Base-by-base conservation (phyloP, 2,888 invertebrate genomes). In the Acrobasis repandana region DNA sequence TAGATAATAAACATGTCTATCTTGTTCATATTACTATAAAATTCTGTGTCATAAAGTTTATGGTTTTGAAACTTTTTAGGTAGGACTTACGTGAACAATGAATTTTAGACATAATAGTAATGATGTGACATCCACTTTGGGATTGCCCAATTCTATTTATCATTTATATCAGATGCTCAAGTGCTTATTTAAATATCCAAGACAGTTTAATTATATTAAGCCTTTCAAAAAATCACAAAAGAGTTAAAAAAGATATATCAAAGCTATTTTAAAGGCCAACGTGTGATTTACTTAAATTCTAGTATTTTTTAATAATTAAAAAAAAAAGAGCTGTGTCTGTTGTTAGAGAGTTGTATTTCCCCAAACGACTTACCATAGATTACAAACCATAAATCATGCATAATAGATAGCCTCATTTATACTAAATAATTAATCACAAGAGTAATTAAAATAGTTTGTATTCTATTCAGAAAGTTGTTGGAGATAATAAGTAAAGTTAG, bases 371-470 rank as follows among this genome's bases (percentile, higher is more conserved):
- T 28, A 28, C 28, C 28, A 28, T 28, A 36, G 52, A 51, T 51
- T 51, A 33, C n/a, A 68, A 61, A 66, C 52, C 65, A 72, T 74
- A 68, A 63, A 65, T 68, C 65, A 65, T 65, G 65, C 18, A 34
- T 6, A 36, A 34, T 6, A 36, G 14, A 59, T 15, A 50, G 57
- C 54, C 63, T 66, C 68, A 70, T 64, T 69, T 65, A 56, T 65
- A 63, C 70, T 66, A 58, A 59, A 67, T 76, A 75, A 82, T 81
- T 79, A 78, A 79, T 81, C 76, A 74, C 74, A 68, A 67, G 66
- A 65, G 67, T 75, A 77, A 77, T 77, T 73, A 72, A 74, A 72
- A 69, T 67, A 67, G 58, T 66, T 66, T 63, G 36, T 28, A 50
- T 28, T 50, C 14, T 50, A 14, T 11, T 50, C n/a, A 20, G 50